phyloP scores from a whole-genome alignment of 2,888 invertebrate species.

The Metopia argyrocephala region DNA sequence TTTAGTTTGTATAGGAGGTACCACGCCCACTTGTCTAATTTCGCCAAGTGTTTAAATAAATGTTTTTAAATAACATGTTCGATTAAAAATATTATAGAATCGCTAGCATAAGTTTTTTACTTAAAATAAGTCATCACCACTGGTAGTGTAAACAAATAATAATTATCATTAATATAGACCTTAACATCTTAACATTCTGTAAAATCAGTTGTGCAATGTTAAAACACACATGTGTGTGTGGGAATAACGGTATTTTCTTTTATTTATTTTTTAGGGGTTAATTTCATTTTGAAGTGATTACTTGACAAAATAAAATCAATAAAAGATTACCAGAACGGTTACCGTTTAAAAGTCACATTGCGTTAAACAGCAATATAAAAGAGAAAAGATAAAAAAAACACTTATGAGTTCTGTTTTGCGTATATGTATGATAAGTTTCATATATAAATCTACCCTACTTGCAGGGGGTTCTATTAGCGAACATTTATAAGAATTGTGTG shows the following conservation, averaged over 20 bases:
- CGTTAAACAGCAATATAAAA: constrained; percentile 40
- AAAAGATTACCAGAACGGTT: constrained; percentile 44
- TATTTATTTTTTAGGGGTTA: constrained; percentile 47
- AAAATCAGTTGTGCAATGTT: neutral
- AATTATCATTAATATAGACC: neutral
- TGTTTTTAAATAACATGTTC: too few relatives aligned
- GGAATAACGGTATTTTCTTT: constrained; percentile 38
- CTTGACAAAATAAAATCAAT: constrained; percentile 47
- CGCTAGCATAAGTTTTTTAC: neutral
- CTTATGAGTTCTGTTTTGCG: constrained; percentile 43
- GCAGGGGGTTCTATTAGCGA: constrained; percentile 39
- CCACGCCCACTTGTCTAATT: too few relatives aligned
- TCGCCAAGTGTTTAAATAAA: too few relatives aligned
- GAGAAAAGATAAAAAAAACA: neutral
- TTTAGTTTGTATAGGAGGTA: too few relatives aligned
- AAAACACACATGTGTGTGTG: constrained; percentile 12
- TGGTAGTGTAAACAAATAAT: neutral
- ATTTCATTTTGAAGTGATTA: constrained; percentile 49
- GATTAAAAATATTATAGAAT: too few relatives aligned
- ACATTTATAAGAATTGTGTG: constrained; percentile 38
- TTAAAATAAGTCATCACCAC: neutral
- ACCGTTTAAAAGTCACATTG: constrained; percentile 61
- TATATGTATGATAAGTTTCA: constrained; percentile 37
- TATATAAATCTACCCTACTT: constrained; percentile 46
- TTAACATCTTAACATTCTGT: neutral